A percentile compares a stretch with the other conserved stretches of the same genome.
phyloP scores from a whole-genome alignment of 2,113 vertebrate species.

The Nesogale talazaci region DNA sequence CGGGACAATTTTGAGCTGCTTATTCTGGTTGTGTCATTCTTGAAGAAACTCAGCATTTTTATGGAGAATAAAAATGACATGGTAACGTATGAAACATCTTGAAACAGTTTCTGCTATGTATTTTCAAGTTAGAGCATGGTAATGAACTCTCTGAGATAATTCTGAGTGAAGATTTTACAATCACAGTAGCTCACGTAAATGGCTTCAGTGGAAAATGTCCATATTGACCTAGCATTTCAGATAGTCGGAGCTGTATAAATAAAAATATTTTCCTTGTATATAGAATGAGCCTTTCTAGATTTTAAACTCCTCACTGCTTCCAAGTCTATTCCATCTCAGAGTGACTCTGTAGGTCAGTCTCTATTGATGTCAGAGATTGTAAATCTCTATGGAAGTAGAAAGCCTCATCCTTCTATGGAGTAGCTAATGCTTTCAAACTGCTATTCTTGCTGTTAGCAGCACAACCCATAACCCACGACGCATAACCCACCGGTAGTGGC shows the following conservation, averaged over 20 bases:
- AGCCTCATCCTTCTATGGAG: too few species aligned
- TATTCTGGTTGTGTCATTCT: slow-evolving; percentile 93
- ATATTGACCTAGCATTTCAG: slow-evolving; percentile 4
- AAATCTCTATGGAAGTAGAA: too few species aligned
- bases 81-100: slow-evolving; percentile 86
- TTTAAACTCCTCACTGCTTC: too few species aligned
- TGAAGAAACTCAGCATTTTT: slow-evolving; percentile 98
- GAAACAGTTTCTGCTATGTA: neutral
- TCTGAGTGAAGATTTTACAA: neutral
- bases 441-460: too few species aligned
- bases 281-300: neutral
- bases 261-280: neutral
- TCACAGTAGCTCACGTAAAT: neutral
- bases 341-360: too few species aligned
- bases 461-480: too few species aligned
- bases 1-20: slow-evolving; percentile 94
- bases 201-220: slow-evolving; percentile 6
- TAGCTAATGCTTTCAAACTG: too few species aligned
- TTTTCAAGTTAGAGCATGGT: slow-evolving; percentile 36
- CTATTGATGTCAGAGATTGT: too few species aligned
- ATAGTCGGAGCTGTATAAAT: slow-evolving; percentile 28
- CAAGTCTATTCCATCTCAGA: too few species aligned
- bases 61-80: slow-evolving; percentile 98
- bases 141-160: neutral
- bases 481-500: too few species aligned